Conservation (phyloP, 2,888 invertebrate species). For the Selenia dentaria region DNA sequence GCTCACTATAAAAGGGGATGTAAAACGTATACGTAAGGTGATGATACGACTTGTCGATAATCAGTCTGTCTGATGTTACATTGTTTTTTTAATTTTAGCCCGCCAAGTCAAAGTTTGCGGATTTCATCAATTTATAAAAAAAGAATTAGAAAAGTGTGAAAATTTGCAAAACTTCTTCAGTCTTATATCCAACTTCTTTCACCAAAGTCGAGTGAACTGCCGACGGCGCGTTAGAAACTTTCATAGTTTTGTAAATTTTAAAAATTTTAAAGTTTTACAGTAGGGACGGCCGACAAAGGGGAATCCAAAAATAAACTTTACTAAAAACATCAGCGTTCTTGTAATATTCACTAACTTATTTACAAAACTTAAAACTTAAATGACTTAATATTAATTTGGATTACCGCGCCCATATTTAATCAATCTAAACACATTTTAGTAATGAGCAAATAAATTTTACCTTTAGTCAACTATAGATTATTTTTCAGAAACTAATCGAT, state of each 20-base stretch:
- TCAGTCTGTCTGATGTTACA: slow-evolving; percentile 59
- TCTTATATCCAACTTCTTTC: slow-evolving; percentile 70
- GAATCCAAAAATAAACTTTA: slow-evolving; percentile 17
- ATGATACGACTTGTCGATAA: slow-evolving; percentile 49
- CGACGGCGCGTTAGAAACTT: slow-evolving; percentile 23
- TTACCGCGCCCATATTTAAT: slow-evolving; percentile 17
- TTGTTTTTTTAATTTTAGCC: slow-evolving; percentile 43
- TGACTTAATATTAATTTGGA: slow-evolving; percentile 25
- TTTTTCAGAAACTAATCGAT: no score
- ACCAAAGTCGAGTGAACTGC: slow-evolving; percentile 34
- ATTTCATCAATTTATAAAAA: slow-evolving; percentile 58
- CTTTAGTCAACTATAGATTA: no score
- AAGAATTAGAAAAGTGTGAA: slow-evolving; percentile 72
- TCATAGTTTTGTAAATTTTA: slow-evolving; percentile 21
- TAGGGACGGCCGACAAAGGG: slow-evolving; percentile 30
- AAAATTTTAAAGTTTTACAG: slow-evolving; percentile 13
- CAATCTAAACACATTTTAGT: not conserved
- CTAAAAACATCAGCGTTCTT: slow-evolving; percentile 10
- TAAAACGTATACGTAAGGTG: slow-evolving; percentile 57
- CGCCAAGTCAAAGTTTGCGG: slow-evolving; percentile 32
- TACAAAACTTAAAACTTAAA: slow-evolving; percentile 26
- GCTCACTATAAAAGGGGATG: slow-evolving; percentile 28
- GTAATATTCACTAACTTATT: slow-evolving; percentile 24
- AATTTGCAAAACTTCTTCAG: slow-evolving; percentile 69
- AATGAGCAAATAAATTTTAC: slow-evolving; percentile 2